Evolutionary conservation across 2,888 invertebrate species (phyloP), one percentile per base, ranked within the genome.

Genomic region (Hyposoter dolosus): DNA sequence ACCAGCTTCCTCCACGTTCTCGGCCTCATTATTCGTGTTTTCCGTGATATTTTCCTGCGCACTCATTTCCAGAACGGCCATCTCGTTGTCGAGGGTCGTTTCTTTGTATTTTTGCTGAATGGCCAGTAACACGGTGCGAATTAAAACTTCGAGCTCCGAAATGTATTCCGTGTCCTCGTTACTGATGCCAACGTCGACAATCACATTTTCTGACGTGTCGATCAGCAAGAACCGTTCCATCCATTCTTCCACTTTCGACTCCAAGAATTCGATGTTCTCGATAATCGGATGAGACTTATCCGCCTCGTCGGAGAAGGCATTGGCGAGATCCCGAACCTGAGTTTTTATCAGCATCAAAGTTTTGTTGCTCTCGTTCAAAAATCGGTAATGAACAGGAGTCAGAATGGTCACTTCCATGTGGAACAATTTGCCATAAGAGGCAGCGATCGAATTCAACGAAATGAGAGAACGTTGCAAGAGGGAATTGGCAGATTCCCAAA

Each of bases 91-190:
- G 81, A n/a, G 17, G 4, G 45, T 87, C 83, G 77, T 78, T 87
- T 95, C 95, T 90, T 96, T 96, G 87, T 95, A 95, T 35, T 96
- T 94, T 88, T 95, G 95, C 91, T 97, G 96, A 82, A 96, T 93
- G 0, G 95, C 94, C 12, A 96, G 88, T 17, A 96, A 93, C 60
- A 96, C 93, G 65, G 92, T 93, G 77, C 95, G 95, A 0, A 96
- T 90, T 56, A 96, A 90, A 77, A 93, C 91, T 85, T 96, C 95
- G 17, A 95, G 81, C 81, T 91, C 83, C 10, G 72, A 92, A 89
- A 50, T 71, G 28, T 85, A 82, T 23, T 85, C 60, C 65, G 94
- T 89, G 90, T 94, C 93, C 79, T 92, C 92, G 81, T 92, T 45
- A 10, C 47, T 56, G 19, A 60, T 60, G 23, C 50, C n/a, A 5